Conservation (phyloP, 1,140 invertebrate species). For the Drosophila virilis region DNA sequence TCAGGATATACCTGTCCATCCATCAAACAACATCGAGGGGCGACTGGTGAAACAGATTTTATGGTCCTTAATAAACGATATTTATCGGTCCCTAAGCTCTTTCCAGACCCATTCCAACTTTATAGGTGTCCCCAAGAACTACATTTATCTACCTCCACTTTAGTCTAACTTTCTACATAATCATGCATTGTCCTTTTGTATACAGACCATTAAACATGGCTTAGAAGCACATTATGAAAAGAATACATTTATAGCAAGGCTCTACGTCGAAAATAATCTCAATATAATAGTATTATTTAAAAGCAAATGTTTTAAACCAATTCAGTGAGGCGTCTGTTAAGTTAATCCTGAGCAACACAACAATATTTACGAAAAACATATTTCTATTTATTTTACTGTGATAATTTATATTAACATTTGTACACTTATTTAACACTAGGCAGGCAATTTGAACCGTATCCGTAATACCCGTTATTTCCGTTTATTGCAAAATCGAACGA, state of each 20-base stretch:
- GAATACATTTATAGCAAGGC: constrained; percentile 10
- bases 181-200: background rate
- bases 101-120: background rate
- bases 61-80: too few species aligned
- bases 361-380: constrained; percentile 46
- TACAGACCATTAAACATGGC: background rate
- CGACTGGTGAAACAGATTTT: too few species aligned
- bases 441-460: constrained; percentile 36
- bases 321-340: constrained; percentile 40
- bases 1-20: too few species aligned
- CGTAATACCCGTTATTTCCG: constrained; percentile 47
- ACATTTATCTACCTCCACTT: constrained; percentile 22
- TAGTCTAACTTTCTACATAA: background rate
- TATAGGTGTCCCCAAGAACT: background rate
- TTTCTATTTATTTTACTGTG: constrained; percentile 80
- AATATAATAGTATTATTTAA: constrained; percentile 48
- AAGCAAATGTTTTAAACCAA: constrained; percentile 2
- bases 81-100: background rate
- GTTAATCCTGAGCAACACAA: constrained; percentile 52
- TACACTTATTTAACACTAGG: constrained; percentile 37
- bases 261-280: constrained; percentile 22
- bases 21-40: too few species aligned
- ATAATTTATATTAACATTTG: constrained; percentile 73
- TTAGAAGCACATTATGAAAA: too few species aligned
- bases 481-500: constrained; percentile 4